Evolutionary conservation across 2,113 vertebrate species (phyloP).

Genomic region (Oryzias javanicus): DNA sequence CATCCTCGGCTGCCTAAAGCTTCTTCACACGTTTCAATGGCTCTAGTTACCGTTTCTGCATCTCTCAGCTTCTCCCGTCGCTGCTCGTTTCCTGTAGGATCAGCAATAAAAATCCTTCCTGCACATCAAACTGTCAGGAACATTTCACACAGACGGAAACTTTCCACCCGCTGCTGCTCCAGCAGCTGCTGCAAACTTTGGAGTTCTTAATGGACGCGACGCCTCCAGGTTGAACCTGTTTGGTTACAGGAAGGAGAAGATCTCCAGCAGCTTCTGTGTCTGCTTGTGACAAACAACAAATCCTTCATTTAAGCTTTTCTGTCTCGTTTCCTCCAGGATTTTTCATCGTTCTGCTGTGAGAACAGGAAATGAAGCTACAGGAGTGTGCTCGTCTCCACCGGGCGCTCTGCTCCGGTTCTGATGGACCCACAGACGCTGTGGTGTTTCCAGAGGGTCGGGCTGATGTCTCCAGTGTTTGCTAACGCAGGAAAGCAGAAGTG

Average conservation of each 20-base stretch:
- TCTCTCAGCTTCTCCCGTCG: constrained; percentile 4
- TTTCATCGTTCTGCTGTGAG: too few species aligned
- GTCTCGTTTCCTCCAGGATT: too few species aligned
- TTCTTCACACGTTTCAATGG: constrained; percentile 34
- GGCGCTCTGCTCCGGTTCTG: not conserved
- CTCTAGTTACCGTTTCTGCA: not conserved
- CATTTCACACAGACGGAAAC: constrained; percentile 22
- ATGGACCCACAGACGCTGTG: constrained; percentile 20
- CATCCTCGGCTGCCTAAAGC: constrained; percentile 29
- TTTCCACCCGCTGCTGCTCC: constrained; percentile 4
- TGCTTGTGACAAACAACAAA: too few species aligned
- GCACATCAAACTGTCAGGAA: constrained; percentile 16
- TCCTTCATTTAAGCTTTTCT: too few species aligned
- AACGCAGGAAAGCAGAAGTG: constrained; percentile 18
- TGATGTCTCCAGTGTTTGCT: constrained; percentile 49
- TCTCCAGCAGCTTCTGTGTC: too few species aligned
- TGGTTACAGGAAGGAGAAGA: not conserved
- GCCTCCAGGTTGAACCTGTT: not conserved
- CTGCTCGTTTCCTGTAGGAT: constrained; percentile 11
- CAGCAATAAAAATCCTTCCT: constrained; percentile 15
- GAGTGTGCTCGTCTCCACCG: too few species aligned
- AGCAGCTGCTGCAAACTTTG: constrained; percentile 1
- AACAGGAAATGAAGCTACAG: too few species aligned
- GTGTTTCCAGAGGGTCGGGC: constrained; percentile 13
- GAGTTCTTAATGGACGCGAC: not conserved